A percentile compares a stretch with the other conserved stretches of the same genome.
These are phyloP conservation scores for Alexandromys fortis DNA, from an alignment of 2,113 vertebrate species.

Conservation along the genomic window DNA sequence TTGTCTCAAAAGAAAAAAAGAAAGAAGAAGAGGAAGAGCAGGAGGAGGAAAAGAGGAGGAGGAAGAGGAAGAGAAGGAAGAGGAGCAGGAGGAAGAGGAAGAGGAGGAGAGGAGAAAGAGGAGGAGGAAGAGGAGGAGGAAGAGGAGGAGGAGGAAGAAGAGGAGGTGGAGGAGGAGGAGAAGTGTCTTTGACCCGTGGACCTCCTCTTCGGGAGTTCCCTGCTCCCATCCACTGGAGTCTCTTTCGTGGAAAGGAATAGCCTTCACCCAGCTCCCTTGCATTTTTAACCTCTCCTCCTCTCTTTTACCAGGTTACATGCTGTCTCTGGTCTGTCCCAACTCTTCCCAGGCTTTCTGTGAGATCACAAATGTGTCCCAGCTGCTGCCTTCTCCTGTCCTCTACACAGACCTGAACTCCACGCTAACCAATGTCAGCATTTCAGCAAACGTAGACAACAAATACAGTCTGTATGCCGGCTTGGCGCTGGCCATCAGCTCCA, in stretches of 20 bases:
- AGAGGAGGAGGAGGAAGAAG: too few relatives aligned
- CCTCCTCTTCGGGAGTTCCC: background rate
- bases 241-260: background rate
- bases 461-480: constrained; percentile 85
- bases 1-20: background rate
- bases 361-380: constrained; percentile 82
- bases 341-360: constrained; percentile 83
- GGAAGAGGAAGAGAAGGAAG: fast-evolving
- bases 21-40: fast-evolving
- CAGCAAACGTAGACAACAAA: constrained; percentile 73
- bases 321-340: constrained; percentile 80
- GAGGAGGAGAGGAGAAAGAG: too few relatives aligned
- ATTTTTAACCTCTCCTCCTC: background rate
- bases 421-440: constrained; percentile 68
- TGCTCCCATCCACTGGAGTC: background rate
- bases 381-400: background rate
- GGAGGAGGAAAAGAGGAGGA: fast-evolving
- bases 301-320: constrained; percentile 78
- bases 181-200: background rate
- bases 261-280: background rate
- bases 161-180: fast-evolving
- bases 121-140: too few relatives aligned
- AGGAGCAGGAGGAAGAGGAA: too few relatives aligned
- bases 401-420: constrained; percentile 62
- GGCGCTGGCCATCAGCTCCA: constrained; percentile 85